These are phyloP conservation scores for Malurus splendens DNA, from an alignment of 2,797 vertebrate species.

Conservation along the genomic window DNA sequence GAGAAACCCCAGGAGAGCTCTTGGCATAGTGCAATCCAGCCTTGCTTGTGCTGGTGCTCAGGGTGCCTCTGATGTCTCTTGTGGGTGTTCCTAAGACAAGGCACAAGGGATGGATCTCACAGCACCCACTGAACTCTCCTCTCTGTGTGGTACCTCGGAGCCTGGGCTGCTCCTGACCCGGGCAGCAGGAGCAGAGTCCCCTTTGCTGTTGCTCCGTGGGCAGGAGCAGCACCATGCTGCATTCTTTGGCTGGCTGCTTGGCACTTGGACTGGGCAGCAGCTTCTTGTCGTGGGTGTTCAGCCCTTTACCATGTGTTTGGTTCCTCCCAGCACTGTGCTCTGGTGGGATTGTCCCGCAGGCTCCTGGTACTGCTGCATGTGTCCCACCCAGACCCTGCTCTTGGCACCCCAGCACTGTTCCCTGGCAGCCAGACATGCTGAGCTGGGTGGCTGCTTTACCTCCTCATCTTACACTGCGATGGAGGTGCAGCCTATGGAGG, in stretches of 20 bases:
- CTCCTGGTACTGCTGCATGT: neutral
- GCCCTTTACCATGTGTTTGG: neutral
- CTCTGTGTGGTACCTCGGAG: neutral
- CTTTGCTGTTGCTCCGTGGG: neutral
- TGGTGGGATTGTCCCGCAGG: neutral
- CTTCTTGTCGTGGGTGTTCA: neutral
- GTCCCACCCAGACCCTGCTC: neutral
- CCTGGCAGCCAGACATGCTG: neutral
- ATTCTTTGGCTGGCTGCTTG: neutral
- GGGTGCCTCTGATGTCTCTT: neutral
- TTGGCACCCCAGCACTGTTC: neutral
- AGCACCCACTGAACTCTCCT: neutral
- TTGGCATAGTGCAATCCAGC: fast-evolving
- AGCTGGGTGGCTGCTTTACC: neutral
- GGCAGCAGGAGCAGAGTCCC: neutral
- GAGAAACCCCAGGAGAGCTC: neutral
- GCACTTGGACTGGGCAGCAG: fast-evolving
- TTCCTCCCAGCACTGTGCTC: neutral
- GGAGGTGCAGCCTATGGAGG: neutral
- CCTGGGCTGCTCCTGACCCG: neutral
- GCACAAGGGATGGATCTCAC: neutral
- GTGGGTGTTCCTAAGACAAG: neutral
- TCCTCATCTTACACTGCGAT: neutral
- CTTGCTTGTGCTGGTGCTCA: neutral
- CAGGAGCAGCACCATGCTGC: neutral